Evolutionary conservation across 2,797 vertebrate species (phyloP).

Genomic region (Megalops cyprinoides): DNA sequence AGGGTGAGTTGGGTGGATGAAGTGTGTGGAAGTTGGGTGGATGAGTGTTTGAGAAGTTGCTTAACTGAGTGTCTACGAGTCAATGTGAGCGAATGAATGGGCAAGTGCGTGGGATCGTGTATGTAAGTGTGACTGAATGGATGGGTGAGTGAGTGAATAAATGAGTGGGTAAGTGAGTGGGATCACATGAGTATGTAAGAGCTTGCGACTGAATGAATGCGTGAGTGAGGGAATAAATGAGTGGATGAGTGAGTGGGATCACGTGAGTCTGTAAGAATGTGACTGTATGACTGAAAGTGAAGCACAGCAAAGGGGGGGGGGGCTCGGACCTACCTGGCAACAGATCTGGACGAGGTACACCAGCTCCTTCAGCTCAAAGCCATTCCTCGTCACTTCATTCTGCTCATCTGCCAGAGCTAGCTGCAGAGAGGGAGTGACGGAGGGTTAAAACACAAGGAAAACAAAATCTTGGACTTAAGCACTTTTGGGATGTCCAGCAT

Average conservation of each 20-base stretch:
- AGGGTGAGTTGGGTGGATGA: too few species aligned
- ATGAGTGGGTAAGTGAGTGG: background rate
- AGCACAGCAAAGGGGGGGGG: background rate
- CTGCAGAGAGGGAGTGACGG: slow-evolving; percentile 58
- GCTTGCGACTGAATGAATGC: too few species aligned
- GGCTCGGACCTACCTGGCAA: slow-evolving; percentile 85
- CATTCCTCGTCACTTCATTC: slow-evolving; percentile 88
- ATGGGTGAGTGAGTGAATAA: background rate
- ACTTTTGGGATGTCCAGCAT: too few species aligned
- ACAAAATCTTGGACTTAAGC: background rate
- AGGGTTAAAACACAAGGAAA: slow-evolving; percentile 3
- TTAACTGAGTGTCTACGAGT: background rate
- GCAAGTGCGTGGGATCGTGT: background rate
- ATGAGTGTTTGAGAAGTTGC: background rate
- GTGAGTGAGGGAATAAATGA: too few species aligned
- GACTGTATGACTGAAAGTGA: background rate
- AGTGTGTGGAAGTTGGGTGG: too few species aligned
- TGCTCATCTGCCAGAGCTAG: slow-evolving; percentile 91
- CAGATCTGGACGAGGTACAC: slow-evolving; percentile 96
- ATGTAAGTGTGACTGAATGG: background rate
- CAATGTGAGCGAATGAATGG: background rate
- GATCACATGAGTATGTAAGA: background rate
- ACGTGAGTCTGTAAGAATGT: background rate
- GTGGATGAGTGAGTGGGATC: background rate
- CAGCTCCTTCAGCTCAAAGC: slow-evolving; percentile 93